phyloP scores from a whole-genome alignment of 92 coral and sea anemone genomes.

The Pocillopora grandis region DNA sequence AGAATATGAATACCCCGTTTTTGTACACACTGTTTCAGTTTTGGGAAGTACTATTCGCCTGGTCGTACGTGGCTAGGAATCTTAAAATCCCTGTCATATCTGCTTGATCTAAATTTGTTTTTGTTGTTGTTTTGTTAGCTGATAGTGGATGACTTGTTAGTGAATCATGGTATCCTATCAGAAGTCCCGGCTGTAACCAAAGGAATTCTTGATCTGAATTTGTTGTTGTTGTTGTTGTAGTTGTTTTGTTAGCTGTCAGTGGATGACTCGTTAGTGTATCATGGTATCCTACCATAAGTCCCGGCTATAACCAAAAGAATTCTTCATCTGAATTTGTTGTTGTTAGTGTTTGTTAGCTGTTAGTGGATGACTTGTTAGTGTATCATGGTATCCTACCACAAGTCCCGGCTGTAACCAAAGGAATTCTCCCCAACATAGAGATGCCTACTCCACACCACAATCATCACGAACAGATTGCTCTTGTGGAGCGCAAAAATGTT shows the following conservation, averaged over 20 bases:
- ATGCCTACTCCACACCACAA: conserved; percentile 94
- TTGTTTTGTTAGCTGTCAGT: conserved; percentile 51
- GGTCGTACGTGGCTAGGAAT: too few relatives aligned
- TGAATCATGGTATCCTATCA: conserved; percentile 89
- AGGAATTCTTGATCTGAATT: conserved; percentile 49
- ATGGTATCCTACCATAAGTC: conserved; percentile 96
- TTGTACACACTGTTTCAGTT: too few relatives aligned
- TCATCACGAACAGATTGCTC: conserved; percentile 75
- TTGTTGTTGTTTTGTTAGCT: background rate
- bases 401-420: conserved; percentile 88
- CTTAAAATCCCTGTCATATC: too few relatives aligned
- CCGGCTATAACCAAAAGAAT: conserved; percentile 87
- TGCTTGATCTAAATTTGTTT: too few relatives aligned
- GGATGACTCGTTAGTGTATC: conserved; percentile 90
- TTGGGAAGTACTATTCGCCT: too few relatives aligned
- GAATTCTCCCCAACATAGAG: conserved; percentile 91
- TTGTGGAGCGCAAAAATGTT: conserved; percentile 65
- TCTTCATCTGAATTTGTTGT: background rate
- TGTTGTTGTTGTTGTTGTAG: too few relatives aligned
- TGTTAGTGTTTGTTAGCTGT: conserved; percentile 46
- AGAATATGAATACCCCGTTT: background rate
- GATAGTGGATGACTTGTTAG: conserved; percentile 91
- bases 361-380: conserved; percentile 93
- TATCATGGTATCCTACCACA: conserved; percentile 94
- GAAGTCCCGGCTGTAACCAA: conserved; percentile 90